These are phyloP conservation scores for Eira barbara DNA, from an alignment of 2,113 vertebrate species.

Conservation along the genomic window DNA sequence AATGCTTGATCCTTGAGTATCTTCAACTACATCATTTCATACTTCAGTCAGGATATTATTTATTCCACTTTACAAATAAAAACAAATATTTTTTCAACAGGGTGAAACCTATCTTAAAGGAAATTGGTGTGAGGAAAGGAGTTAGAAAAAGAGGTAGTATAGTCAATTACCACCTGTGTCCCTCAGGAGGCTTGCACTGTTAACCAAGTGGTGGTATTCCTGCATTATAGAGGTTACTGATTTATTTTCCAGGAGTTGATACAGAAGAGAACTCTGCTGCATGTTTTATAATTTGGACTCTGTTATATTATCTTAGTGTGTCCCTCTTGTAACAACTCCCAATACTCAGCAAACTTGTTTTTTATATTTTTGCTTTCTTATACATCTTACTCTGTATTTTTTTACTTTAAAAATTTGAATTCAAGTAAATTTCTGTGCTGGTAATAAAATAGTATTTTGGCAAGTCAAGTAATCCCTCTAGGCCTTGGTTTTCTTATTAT, in stretches of 20 bases:
- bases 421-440: slow-evolving; percentile 82
- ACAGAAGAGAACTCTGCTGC: slow-evolving; percentile 61
- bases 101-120: slow-evolving; percentile 36
- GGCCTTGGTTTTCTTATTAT: not conserved
- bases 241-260: not conserved
- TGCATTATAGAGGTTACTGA: slow-evolving; percentile 32
- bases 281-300: slow-evolving; percentile 64
- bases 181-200: slow-evolving; percentile 17
- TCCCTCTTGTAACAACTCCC: slow-evolving; percentile 45
- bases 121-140: slow-evolving; percentile 20
- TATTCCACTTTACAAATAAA: slow-evolving; percentile 69
- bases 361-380: slow-evolving; percentile 77
- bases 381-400: slow-evolving; percentile 75
- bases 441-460: slow-evolving; percentile 43
- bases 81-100: slow-evolving; percentile 57
- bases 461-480: not conserved
- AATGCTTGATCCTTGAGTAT: slow-evolving; percentile 11
- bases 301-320: slow-evolving; percentile 49
- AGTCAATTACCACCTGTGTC: not conserved
- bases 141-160: slow-evolving; percentile 33
- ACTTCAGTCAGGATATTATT: slow-evolving; percentile 66
- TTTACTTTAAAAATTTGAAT: slow-evolving; percentile 79
- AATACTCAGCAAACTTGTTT: slow-evolving; percentile 74
- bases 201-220: slow-evolving; percentile 45
- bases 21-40: slow-evolving; percentile 46